phyloP scores from a whole-genome alignment of 2,888 invertebrate species.

The Ernsta delagoae region DNA sequence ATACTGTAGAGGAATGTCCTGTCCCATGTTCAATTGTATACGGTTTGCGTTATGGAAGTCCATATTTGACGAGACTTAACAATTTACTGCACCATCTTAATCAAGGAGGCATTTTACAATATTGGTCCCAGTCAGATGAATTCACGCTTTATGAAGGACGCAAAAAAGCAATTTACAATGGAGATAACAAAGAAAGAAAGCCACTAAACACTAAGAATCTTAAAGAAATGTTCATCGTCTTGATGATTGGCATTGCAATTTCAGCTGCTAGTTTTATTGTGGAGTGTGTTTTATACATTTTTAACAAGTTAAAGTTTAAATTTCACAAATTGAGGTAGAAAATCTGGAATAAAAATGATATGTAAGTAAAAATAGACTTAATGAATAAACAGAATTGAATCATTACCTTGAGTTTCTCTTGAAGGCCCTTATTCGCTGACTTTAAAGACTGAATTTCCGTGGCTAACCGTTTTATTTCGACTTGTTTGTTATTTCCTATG shows the following conservation, averaged over 20 bases:
- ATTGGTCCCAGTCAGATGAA: slow-evolving; percentile 68
- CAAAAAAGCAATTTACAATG: slow-evolving; percentile 44
- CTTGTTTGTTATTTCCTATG: slow-evolving; percentile 55
- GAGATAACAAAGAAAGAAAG: slow-evolving; percentile 62
- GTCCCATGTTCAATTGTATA: slow-evolving; percentile 84
- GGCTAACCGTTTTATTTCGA: slow-evolving; percentile 74
- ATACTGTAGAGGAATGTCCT: slow-evolving; percentile 79
- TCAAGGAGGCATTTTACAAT: slow-evolving; percentile 79
- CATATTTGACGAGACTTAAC: slow-evolving; percentile 78
- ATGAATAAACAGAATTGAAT: slow-evolving; percentile 31
- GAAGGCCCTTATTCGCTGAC: slow-evolving; percentile 86
- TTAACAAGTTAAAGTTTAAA: slow-evolving; percentile 10
- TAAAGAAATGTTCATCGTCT: slow-evolving; percentile 74
- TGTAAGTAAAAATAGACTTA: background rate
- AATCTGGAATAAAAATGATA: background rate
- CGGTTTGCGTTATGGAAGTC: slow-evolving; percentile 84
- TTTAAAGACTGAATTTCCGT: slow-evolving; percentile 86
- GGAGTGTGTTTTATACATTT: slow-evolving; percentile 17
- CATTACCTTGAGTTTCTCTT: slow-evolving; percentile 87
- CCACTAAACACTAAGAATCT: slow-evolving; percentile 67
- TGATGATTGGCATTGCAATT: slow-evolving; percentile 58
- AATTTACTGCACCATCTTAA: slow-evolving; percentile 71
- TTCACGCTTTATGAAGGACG: slow-evolving; percentile 50
- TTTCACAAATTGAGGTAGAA: slow-evolving; percentile 19
- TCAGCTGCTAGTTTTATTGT: slow-evolving; percentile 47